phyloP scores from a whole-genome alignment of 2,113 vertebrate genomes.

The Pyrgilauda ruficollis region DNA sequence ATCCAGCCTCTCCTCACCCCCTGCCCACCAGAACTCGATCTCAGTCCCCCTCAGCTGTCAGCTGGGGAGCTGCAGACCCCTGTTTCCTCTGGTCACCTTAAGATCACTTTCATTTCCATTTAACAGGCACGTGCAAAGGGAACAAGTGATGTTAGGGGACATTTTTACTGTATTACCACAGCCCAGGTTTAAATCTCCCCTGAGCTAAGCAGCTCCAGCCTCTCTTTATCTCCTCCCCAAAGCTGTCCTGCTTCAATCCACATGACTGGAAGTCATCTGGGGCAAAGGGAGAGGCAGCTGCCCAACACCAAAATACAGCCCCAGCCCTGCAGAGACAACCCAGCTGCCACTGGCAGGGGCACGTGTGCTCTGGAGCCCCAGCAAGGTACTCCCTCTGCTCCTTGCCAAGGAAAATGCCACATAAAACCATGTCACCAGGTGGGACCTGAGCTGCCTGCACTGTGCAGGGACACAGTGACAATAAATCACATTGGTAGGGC shows the following conservation, averaged over 20 bases:
- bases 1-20: neutral
- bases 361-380: rapidly evolving
- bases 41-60: neutral
- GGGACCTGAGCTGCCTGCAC: neutral
- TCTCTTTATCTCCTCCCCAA: neutral
- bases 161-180: neutral
- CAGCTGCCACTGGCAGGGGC: neutral
- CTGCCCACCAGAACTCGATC: rapidly evolving
- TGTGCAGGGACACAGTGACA: neutral
- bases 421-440: rapidly evolving
- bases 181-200: neutral
- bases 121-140: neutral
- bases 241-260: neutral
- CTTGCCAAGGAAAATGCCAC: neutral
- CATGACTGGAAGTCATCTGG: rapidly evolving
- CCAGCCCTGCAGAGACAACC: neutral
- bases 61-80: rapidly evolving
- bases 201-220: neutral
- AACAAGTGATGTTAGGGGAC: neutral
- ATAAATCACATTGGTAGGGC: neutral
- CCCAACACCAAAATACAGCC: neutral
- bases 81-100: neutral
- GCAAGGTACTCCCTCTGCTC: neutral
- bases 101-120: constrained; percentile 1
- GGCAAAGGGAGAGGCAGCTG: neutral